A percentile compares a stretch with the other conserved stretches of the same genome.
Conservation (phyloP, 2,797 vertebrate species). For the Sebastes jordani region DNA sequence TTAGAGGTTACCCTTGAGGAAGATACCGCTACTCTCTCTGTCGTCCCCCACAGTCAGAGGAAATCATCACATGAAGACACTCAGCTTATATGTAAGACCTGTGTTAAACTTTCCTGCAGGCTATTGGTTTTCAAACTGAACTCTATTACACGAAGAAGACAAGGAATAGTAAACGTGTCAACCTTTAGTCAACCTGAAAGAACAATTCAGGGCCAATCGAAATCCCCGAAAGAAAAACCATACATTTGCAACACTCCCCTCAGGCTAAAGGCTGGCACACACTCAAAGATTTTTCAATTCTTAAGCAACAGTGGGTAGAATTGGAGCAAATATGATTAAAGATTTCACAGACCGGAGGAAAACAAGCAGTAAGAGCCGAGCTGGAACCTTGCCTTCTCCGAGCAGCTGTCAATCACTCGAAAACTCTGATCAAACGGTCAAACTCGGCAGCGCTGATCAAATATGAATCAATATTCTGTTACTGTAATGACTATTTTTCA, state of each 20-base stretch:
- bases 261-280: no score
- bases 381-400: no score
- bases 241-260: background rate
- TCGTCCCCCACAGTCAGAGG: background rate
- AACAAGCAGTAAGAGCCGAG: no score
- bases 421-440: no score
- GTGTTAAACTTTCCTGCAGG: background rate
- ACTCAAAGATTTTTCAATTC: no score
- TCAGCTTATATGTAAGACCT: background rate
- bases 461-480: no score
- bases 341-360: no score
- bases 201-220: background rate
- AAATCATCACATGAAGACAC: background rate
- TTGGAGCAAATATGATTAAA: no score
- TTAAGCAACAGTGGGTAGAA: no score
- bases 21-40: background rate
- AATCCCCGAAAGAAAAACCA: background rate
- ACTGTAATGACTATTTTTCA: no score
- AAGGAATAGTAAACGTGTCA: background rate
- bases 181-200: background rate
- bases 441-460: no score
- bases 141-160: background rate
- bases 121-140: conserved; percentile 6
- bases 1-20: background rate
- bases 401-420: no score